Conservation (phyloP, 2,113 vertebrate genomes). For the Megaceryle maxima region DNA sequence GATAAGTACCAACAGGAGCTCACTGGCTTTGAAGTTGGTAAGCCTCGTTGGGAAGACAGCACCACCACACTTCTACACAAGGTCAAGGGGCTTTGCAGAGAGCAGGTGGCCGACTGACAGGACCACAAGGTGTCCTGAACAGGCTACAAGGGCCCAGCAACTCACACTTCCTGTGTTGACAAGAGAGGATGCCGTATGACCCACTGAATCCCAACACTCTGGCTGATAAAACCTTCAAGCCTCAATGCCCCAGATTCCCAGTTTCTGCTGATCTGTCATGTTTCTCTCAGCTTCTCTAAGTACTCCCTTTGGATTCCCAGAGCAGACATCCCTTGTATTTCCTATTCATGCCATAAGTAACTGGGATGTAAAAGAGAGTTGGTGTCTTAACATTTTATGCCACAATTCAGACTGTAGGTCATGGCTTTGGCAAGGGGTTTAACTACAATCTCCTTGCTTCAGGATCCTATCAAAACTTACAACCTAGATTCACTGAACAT, state of each 20-base stretch:
- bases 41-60: neutral
- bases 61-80: neutral
- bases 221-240: neutral
- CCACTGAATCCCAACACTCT: neutral
- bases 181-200: neutral
- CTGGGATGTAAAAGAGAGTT: neutral
- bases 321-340: neutral
- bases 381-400: neutral
- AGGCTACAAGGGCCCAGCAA: neutral
- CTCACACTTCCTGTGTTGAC: neutral
- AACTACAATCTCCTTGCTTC: neutral
- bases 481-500: neutral
- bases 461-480: neutral
- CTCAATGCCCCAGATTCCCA: neutral
- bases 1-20: constrained; percentile 6
- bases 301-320: neutral
- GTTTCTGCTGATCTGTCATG: neutral
- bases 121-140: neutral
- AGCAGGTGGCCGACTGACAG: constrained; percentile 19
- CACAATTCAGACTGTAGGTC: fast-evolving
- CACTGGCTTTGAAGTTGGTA: constrained; percentile 47
- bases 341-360: neutral
- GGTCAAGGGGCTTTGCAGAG: neutral
- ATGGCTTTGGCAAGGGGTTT: neutral
- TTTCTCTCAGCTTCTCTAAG: neutral